phyloP scores from a whole-genome alignment of 2,113 vertebrate genomes.

The Macheiramphus alcinus region DNA sequence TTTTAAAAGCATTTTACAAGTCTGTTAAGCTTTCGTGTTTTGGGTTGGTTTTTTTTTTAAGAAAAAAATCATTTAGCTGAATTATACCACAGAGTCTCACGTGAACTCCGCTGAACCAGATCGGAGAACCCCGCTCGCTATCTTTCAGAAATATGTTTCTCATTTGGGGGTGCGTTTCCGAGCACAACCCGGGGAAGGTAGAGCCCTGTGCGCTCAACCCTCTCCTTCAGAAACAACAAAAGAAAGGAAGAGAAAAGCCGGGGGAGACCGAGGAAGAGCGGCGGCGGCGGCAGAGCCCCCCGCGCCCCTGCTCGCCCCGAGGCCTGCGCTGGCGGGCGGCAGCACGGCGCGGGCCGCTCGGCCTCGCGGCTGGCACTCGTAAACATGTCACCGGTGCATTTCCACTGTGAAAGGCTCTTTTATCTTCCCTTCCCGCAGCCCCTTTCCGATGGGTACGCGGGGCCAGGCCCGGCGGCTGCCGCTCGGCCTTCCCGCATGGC shows the following conservation, averaged over 20 bases:
- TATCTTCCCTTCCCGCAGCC: constrained; percentile 66
- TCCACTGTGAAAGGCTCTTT: constrained; percentile 75
- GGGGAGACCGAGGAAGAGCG: background rate
- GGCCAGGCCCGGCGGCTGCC: constrained; percentile 41
- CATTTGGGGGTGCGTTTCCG: background rate
- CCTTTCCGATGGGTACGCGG: constrained; percentile 35
- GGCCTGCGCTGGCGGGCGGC: background rate
- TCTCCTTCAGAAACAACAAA: background rate
- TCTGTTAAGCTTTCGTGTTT: constrained; percentile 4
- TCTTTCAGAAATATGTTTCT: background rate
- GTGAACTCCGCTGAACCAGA: background rate
- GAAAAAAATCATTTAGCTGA: background rate
- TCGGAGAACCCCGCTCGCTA: background rate
- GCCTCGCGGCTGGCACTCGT: constrained; percentile 55
- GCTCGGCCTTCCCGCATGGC: constrained; percentile 56
- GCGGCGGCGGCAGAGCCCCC: background rate
- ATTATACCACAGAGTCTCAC: background rate
- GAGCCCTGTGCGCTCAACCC: background rate
- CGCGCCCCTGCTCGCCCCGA: background rate
- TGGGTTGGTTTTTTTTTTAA: background rate
- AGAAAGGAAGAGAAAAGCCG: background rate
- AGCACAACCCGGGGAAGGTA: background rate
- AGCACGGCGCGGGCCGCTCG: background rate
- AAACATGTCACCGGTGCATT: constrained; percentile 71
- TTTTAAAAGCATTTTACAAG: constrained; percentile 46